Conservation (phyloP, 2,888 invertebrate species). For the Ophonus ardosiacus region DNA sequence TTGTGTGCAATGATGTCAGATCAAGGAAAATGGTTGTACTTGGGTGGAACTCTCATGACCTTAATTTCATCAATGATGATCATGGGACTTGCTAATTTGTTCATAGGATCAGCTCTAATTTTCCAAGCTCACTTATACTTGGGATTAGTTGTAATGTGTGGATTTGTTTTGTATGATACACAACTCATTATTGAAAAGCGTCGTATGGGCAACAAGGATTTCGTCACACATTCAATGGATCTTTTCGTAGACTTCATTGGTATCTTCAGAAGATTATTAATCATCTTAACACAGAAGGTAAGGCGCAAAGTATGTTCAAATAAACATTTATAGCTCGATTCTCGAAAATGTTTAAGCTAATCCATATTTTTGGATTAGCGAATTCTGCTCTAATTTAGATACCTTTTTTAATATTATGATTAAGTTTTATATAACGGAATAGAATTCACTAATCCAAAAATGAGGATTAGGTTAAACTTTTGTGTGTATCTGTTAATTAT, state of each 20-base stretch:
- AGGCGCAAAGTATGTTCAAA: constrained; percentile 64
- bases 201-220: constrained; percentile 93
- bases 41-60: constrained; percentile 93
- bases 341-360: too few relatives aligned
- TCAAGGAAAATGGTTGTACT: constrained; percentile 91
- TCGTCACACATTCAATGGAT: constrained; percentile 93
- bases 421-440: too few relatives aligned
- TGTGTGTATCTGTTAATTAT: too few relatives aligned
- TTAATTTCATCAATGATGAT: constrained; percentile 88
- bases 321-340: too few relatives aligned
- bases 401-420: too few relatives aligned
- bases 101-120: constrained; percentile 89
- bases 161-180: constrained; percentile 97
- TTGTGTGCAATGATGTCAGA: constrained; percentile 91
- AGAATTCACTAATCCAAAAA: too few relatives aligned
- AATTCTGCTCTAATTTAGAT: too few relatives aligned
- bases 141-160: constrained; percentile 94
- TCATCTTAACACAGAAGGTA: constrained; percentile 94
- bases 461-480: too few relatives aligned
- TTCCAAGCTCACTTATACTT: constrained; percentile 89
- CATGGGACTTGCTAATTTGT: constrained; percentile 89
- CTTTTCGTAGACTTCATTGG: constrained; percentile 97
- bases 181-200: constrained; percentile 96
- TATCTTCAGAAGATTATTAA: constrained; percentile 93
- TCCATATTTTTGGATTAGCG: too few relatives aligned